Conservation (phyloP, 2,797 vertebrate species). For the Pantherophis vulpinus region DNA sequence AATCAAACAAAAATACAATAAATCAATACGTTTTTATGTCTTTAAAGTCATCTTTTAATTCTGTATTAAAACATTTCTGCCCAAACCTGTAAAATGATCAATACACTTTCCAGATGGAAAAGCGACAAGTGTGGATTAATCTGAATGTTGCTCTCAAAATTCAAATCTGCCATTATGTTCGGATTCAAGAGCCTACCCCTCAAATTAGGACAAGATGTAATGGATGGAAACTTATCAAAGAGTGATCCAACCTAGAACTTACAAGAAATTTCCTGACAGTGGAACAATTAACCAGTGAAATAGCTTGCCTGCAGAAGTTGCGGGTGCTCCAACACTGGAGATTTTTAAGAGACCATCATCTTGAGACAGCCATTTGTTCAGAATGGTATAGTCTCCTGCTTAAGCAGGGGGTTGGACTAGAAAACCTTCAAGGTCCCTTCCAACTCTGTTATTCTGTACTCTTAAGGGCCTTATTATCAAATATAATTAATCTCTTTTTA, state of each 20-base stretch:
- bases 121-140: not conserved
- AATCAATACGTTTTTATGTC: not conserved
- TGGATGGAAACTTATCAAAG: too few species aligned
- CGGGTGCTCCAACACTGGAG: too few species aligned
- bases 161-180: not conserved
- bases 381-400: too few species aligned
- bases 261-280: too few species aligned
- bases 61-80: not conserved
- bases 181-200: not conserved
- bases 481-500: not conserved
- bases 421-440: too few species aligned
- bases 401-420: not conserved
- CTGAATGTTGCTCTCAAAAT: not conserved
- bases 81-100: not conserved
- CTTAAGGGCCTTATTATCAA: not conserved
- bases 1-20: not conserved
- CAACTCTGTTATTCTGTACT: too few species aligned
- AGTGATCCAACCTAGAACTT: too few species aligned
- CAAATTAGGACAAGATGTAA: not conserved
- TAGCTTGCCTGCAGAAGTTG: too few species aligned
- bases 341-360: too few species aligned
- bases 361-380: too few species aligned
- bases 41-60: not conserved
- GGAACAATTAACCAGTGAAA: too few species aligned
- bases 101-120: not conserved